Evolutionary conservation across 2,888 invertebrate species (phyloP).

Genomic region (Candidula unifasciata): DNA sequence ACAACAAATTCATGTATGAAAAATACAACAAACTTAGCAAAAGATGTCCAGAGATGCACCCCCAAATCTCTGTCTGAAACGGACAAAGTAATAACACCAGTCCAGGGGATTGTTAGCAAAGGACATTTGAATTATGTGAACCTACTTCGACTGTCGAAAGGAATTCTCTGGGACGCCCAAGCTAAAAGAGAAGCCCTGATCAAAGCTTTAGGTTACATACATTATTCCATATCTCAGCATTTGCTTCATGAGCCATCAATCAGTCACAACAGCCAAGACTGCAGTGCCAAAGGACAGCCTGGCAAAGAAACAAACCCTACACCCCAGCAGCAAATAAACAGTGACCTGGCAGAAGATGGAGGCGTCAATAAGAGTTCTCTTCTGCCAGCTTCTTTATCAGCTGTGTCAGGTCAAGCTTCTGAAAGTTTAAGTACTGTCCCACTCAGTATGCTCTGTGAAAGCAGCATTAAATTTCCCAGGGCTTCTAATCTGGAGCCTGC

Average conservation of each 20-base stretch:
- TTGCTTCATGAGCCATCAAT: constrained; percentile 45
- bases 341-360: constrained; percentile 37
- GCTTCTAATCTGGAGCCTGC: neutral
- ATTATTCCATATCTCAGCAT: constrained; percentile 70
- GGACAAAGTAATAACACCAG: neutral
- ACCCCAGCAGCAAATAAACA: neutral
- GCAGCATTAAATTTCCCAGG: neutral
- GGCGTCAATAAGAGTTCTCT: neutral
- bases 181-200: constrained; percentile 69
- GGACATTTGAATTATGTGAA: constrained; percentile 19
- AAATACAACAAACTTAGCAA: neutral
- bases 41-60: neutral
- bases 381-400: neutral
- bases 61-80: neutral
- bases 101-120: neutral
- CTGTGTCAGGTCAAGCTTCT: neutral
- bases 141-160: constrained; percentile 63
- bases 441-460: neutral
- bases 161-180: constrained; percentile 71
- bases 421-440: neutral
- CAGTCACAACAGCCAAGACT: neutral
- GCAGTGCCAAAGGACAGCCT: neutral
- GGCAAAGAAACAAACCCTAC: neutral
- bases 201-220: constrained; percentile 71
- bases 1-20: neutral